Evolutionary conservation across 2,888 invertebrate species (phyloP), one percentile per base, ranked within the genome.

Genomic region (Pandemis corylana): DNA sequence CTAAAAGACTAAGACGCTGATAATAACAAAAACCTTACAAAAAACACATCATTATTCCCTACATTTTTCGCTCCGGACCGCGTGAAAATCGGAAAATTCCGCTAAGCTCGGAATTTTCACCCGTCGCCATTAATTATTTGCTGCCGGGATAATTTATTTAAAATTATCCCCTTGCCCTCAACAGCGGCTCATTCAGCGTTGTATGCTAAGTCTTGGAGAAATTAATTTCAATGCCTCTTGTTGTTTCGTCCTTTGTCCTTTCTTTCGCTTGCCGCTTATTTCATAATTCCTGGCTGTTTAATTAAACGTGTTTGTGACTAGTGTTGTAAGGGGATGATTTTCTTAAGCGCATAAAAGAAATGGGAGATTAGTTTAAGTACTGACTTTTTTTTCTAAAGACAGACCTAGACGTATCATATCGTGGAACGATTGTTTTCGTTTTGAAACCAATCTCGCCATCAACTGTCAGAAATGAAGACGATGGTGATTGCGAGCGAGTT

Each of bases 91-190:
- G 74, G 74, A 62, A 75, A 75, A 75, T 75, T 70, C 74, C 74
- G 62, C 66, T 66, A 70, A 75, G 70, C 74, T 75, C 44, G 66
- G 70, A 75, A 70, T 70, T 75, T 70, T 70, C 74, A 68, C 78
- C 75, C 72, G 65, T 68, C 63, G 59, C 66, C 78, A 76, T 77
- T 78, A 77, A 78, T 78, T 78, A 77, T 77, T 76, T 78, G 77
- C 77, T 76, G 77, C 76, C 77, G 63, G 64, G 76, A 79, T 78
- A 78, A 78, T 79, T 78, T 79, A 79, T 79, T 79, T 78, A 78
- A 78, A 79, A 78, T 78, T 77, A 79, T 78, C 76, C 71, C 71
- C 67, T 61, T 68, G 71, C 76, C 76, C 77, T 75, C 75, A 67
- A 66, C 63, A 71, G 76, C 49, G 75, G 77, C 74, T 77, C 76